A percentile compares a stretch with the other conserved stretches of the same genome.
Conservation (phyloP, 2,888 invertebrate genomes). For the Melanophora roralis region DNA sequence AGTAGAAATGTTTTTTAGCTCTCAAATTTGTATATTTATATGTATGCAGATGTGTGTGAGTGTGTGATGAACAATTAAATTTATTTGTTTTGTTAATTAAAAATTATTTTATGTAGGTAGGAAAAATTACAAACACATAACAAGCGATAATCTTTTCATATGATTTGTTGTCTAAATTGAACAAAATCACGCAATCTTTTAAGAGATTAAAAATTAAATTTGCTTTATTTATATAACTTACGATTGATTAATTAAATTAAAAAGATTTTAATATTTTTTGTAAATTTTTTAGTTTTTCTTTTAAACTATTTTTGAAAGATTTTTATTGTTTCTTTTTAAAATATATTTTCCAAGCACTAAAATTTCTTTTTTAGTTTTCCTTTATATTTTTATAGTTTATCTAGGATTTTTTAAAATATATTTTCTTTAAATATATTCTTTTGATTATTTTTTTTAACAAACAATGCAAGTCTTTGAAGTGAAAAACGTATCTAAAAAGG, state of each 20-base stretch:
- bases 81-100: neutral
- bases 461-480: slow-evolving; percentile 65
- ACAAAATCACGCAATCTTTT: neutral
- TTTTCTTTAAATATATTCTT: neutral
- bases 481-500: slow-evolving; percentile 70
- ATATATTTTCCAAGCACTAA: neutral
- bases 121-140: neutral
- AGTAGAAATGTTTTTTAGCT: slow-evolving; percentile 38
- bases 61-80: slow-evolving; percentile 41
- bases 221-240: neutral
- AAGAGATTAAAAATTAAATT: neutral
- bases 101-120: neutral
- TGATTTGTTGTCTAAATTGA: neutral
- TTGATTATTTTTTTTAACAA: neutral
- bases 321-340: neutral
- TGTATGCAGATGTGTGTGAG: slow-evolving; percentile 43
- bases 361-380: neutral
- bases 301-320: neutral
- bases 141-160: neutral
- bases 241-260: too few species aligned
- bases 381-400: neutral
- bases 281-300: neutral
- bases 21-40: too few species aligned
- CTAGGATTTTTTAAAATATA: neutral
- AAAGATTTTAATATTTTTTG: neutral